Evolutionary conservation across 2,113 vertebrate species (phyloP), one percentile per base, ranked within the genome.

Genomic region (Australoheros scitulus): DNA sequence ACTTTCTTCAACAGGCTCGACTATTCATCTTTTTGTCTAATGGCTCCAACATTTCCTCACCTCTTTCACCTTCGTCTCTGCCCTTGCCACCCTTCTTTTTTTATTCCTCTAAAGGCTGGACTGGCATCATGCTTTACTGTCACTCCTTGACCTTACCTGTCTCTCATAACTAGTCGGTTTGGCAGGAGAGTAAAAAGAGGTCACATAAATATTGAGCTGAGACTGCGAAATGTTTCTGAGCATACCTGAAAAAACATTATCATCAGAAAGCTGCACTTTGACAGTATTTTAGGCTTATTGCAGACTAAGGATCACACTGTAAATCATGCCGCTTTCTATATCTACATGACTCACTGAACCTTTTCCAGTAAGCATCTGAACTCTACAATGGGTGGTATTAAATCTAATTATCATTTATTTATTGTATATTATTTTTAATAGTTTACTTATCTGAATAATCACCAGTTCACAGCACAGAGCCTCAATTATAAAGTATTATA

Each of bases 111-210:
- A 55, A 52, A 72, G 68, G 68, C 68, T 26, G 29, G 55, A 79
- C 22, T 58, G 55, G 59, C 61, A 59, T 85, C 77, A 57, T 85
- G 50, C 57, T 61, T 86, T 60, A 72, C 61, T 76, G 76, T 80
- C 63, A 72, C 22, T 77, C 36, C 55, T 43, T 76, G 77, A 82
- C 86, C 88, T 87, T 55, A 22, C 38, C 32, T 79, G 77, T 87
- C 57, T 80, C 81, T 75, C 47, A 77, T 36, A 65, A 36, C 50
- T 38, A 60, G 18, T 0, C 32, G n/a, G 32, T 52, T 83, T 81
- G 55, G 52, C 64, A 61, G 55, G 41, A 36, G 34, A 56, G 20
- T 65, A 57, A 70, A 61, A 85, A 63, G 57, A 58, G 61, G 57
- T 76, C 68, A 77, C 26, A 79, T 41, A 56, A 64, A 29, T 22